Base-by-base conservation (phyloP, 1,140 invertebrate genomes). In the Drosophila persimilis region DNA sequence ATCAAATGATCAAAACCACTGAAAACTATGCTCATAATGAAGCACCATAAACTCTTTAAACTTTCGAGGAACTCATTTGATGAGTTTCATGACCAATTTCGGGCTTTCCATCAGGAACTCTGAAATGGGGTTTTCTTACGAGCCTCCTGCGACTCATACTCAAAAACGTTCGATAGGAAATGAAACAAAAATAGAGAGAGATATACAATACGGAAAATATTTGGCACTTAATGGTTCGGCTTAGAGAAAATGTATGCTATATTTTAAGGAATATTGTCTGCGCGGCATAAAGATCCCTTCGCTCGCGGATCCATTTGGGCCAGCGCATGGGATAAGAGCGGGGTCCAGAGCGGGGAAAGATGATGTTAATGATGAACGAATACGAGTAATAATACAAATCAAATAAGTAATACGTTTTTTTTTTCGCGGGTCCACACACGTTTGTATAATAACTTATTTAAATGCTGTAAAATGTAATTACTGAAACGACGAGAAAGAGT, bases 401-500 rank as follows among this genome's bases (percentile, higher is more conserved):
- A 39, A 11, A 39, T 39, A 57, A 57, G 55, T 31, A 47, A 43
- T 2, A 39, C 35, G 35, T 39, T 39, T 54, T 44, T 64, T 43
- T 35, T 17, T 56, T 56, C 39, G 47, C 39, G 63, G 50, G 45
- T 66, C 62, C 62, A 52, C 64, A 69, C 58, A 63, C 65, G 55
- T 56, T 50, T 73, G 72, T 75, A 75, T 55, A 44, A 75, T 75
- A 75, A 67, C 55, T 73, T 65, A 65, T 67, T 74, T 44, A 66
- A 47, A 31, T 43, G 55, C 50, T 59, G 55, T 60, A 67, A 67
- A 60, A 43, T 73, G 59, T 66, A 74, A 65, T 48, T 65, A 73
- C 55, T 15, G 59, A 20, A 39, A 45, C 39, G 53, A 51, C 13
- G 31, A 4, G 50, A 39, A 13, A 11, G 6, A 52, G 31, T 39